Base-by-base conservation (phyloP, 2,888 invertebrate species). In the Cheilosia scutellata region DNA sequence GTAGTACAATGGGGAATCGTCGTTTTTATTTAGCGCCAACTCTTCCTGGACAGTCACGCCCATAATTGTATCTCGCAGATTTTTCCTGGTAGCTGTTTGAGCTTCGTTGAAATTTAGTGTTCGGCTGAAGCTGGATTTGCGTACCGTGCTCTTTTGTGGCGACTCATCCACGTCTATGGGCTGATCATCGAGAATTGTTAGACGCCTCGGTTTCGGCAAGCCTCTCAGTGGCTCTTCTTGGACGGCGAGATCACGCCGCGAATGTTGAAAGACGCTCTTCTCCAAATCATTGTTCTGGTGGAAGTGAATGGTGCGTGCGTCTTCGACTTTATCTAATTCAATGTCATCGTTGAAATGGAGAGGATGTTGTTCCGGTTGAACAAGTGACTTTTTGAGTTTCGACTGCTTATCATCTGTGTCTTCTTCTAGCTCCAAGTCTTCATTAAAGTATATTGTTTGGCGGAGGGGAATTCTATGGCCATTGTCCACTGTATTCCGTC, bases 41-140 rank as follows among this genome's bases (percentile, higher is more conserved):
- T 25, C 9, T 27, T 71, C 13, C 33, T 29, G n/a, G 6, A 27
- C 42, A 53, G 16, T 20, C 2, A 37, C 16, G 37, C 20, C 53
- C 65, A 37, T 37, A 49, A 0, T 2, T 33, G 58, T 2, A 55
- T 44, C 49, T 13, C 29, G 31, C 16, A 40, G 25, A 9, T 2
- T 31, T 13, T 29, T 31, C 6, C n/a, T 25, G 29, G 4, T 29
- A 20, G 4, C 2, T 25, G 33, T 63, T 55, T 11, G n/a, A 11
- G 78, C 57, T 57, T 57, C 66, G 5, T 83, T 42, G 47, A 83
- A 83, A 25, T 83, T 78, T 2, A 83, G 44, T 5, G 66, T 78
- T 20, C 83, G 47, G 33, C 66, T 83, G 51, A 78, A 83, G n/a
- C 78, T 82, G 2, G 78, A 77, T 31, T 83, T 83, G 47, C 78